phyloP scores from a whole-genome alignment of 2,888 invertebrate genomes.

The Rapana venosa region DNA sequence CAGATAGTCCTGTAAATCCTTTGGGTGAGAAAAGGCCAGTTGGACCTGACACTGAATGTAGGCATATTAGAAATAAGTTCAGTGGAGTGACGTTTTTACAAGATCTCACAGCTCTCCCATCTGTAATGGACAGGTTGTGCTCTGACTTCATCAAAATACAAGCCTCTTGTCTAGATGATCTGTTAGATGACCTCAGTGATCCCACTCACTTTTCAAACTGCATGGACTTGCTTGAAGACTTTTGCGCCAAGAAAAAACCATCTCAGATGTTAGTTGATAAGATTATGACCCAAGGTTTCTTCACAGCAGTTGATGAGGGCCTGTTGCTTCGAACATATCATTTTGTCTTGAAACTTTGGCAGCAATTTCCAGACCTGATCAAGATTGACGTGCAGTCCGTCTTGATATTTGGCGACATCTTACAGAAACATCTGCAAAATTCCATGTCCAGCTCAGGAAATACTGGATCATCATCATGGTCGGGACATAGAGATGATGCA shows the following conservation, averaged over 20 bases:
- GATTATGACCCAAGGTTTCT: conserved; percentile 22
- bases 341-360: conserved; percentile 42
- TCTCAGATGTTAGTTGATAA: not conserved
- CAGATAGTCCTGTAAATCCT: not conserved
- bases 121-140: not conserved
- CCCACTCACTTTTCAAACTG: not conserved
- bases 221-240: conserved; percentile 32
- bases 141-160: not conserved
- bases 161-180: not conserved
- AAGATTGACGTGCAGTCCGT: conserved; percentile 52
- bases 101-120: not conserved
- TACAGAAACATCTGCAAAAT: conserved; percentile 24
- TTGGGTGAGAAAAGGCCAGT: not conserved
- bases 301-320: not conserved
- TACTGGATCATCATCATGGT: not conserved
- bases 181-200: conserved; percentile 20
- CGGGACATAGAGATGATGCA: not conserved
- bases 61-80: conserved; percentile 15
- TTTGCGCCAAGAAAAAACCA: conserved; percentile 22
- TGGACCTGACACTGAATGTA: not conserved
- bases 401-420: not conserved
- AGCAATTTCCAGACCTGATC: conserved; percentile 52
- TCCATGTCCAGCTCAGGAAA: not conserved
- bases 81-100: conserved; percentile 32
- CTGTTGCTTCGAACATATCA: not conserved